Conservation (phyloP, 2,113 vertebrate species). For the Phrynosoma platyrhinos region DNA sequence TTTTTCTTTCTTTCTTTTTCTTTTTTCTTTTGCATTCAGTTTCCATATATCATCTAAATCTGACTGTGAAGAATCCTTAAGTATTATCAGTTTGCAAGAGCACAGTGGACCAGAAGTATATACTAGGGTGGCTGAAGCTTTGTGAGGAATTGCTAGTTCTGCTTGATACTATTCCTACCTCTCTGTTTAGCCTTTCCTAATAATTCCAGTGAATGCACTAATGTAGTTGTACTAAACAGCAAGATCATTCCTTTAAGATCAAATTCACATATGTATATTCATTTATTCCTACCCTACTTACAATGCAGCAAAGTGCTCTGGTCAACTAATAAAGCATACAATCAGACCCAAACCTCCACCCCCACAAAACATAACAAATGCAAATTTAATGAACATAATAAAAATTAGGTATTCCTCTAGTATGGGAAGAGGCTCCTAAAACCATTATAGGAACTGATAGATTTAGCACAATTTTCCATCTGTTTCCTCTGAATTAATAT, state of each 20-base stretch:
- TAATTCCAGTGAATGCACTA: background rate
- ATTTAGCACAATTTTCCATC: too few species aligned
- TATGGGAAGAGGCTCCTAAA: too few species aligned
- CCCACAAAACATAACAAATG: background rate
- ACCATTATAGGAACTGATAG: too few species aligned
- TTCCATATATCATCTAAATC: background rate
- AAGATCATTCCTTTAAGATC: background rate
- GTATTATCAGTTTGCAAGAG: background rate
- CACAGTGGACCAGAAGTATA: background rate
- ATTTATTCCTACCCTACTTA: background rate
- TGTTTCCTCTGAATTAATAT: too few species aligned
- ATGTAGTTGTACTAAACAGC: background rate
- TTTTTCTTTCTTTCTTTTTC: too few species aligned
- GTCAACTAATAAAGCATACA: background rate
- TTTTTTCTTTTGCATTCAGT: background rate
- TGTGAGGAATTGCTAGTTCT: background rate
- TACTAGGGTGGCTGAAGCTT: background rate
- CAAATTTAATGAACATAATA: background rate
- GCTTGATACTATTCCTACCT: background rate
- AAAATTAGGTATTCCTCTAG: too few species aligned
- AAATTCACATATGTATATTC: background rate
- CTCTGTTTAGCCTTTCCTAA: constrained; percentile 8
- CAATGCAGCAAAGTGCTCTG: background rate
- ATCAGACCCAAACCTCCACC: too few species aligned
- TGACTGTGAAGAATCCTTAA: background rate